Evolutionary conservation across 2,113 vertebrate genomes (phyloP).

Genomic region (Sinocyclocheilus anshuiensis): DNA sequence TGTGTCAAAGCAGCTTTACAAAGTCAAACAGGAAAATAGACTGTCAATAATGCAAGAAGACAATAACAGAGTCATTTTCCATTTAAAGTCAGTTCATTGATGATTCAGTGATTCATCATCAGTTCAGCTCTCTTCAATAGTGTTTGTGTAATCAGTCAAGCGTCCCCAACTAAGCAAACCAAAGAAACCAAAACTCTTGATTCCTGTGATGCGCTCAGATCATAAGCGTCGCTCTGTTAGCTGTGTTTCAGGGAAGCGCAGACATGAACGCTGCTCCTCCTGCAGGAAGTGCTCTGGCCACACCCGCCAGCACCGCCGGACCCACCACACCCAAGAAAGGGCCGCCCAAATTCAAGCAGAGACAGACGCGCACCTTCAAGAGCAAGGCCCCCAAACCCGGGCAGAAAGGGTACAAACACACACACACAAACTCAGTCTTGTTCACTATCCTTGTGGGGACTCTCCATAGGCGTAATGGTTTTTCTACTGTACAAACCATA

Average conservation of each 20-base stretch:
- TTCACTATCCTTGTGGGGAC: no score
- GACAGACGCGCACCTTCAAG: slow-evolving; percentile 95
- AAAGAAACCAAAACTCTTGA: no score
- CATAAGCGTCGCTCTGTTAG: slow-evolving; percentile 47
- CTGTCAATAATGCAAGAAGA: no score
- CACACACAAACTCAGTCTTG: not conserved
- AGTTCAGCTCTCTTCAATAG: no score
- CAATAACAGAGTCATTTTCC: no score
- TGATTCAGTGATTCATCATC: no score
- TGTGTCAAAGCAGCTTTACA: no score
- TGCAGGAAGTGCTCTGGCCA: slow-evolving; percentile 77
- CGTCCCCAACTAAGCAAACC: no score
- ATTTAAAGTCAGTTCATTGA: no score
- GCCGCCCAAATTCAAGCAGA: slow-evolving; percentile 97
- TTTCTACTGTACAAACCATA: no score
- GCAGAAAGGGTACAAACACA: slow-evolving; percentile 84
- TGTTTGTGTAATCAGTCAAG: no score
- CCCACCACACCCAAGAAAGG: slow-evolving; percentile 92
- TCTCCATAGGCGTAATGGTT: not conserved
- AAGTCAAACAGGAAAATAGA: no score
- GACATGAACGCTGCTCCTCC: slow-evolving; percentile 77
- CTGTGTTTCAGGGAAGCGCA: slow-evolving; percentile 27
- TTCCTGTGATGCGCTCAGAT: not conserved
- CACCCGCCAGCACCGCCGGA: slow-evolving; percentile 62
- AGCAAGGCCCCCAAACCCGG: slow-evolving; percentile 98